Evolutionary conservation across 1,140 invertebrate genomes (phyloP).

Genomic region (Brachionus rotundiformis): DNA sequence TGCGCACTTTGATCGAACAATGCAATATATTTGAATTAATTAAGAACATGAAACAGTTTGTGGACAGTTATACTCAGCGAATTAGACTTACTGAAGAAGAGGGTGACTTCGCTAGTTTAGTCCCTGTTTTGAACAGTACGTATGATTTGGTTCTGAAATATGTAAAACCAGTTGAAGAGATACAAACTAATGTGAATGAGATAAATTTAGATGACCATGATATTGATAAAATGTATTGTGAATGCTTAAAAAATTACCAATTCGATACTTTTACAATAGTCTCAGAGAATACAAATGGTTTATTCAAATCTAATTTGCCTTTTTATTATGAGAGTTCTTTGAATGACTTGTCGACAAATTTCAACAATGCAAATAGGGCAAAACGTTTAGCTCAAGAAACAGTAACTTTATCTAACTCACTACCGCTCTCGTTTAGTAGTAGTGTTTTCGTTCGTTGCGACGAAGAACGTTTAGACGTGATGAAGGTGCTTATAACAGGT

Average conservation of each 20-base stretch:
- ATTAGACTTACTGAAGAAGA: conserved; percentile 69
- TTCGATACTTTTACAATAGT: conserved; percentile 91
- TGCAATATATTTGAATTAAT: conserved; percentile 68
- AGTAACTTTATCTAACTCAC: conserved; percentile 86
- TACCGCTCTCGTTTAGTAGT: conserved; percentile 88
- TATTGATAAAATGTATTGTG: conserved; percentile 73
- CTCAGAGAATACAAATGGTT: conserved; percentile 72
- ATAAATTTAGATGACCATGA: conserved; percentile 8
- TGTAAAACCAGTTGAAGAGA: conserved; percentile 50
- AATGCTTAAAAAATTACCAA: conserved; percentile 81
- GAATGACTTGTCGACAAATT: conserved; percentile 71
- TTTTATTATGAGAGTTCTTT: conserved; percentile 82
- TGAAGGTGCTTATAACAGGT: conserved; percentile 88
- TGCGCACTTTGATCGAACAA: conserved; percentile 72
- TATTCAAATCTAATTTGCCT: conserved; percentile 79
- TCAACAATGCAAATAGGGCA: conserved; percentile 77
- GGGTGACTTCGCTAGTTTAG: conserved; percentile 46
- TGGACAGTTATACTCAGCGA: conserved; percentile 83
- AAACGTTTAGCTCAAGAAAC: conserved; percentile 91
- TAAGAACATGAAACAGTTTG: conserved; percentile 82
- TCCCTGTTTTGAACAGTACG: conserved; percentile 31
- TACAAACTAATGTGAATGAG: neutral
- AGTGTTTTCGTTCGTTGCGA: conserved; percentile 94
- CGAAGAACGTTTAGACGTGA: conserved; percentile 86
- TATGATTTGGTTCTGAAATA: conserved; percentile 23